phyloP scores from a whole-genome alignment of 30 jellyfish, hydroid and myxozoan species.

The Rhopilema esculentum region DNA sequence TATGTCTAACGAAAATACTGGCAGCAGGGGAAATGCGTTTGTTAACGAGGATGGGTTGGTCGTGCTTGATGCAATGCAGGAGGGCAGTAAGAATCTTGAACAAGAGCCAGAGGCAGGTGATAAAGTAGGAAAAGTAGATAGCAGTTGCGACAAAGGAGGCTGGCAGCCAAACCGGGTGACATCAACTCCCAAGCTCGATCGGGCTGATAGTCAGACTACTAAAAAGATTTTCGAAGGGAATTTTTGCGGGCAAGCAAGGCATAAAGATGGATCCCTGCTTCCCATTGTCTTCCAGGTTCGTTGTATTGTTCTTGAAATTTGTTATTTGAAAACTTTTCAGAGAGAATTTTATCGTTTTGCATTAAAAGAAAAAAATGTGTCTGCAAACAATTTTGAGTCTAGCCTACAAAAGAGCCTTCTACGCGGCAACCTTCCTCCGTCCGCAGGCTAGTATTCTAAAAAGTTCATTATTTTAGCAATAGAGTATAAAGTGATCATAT shows the following conservation, averaged over 20 bases:
- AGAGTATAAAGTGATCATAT: too few relatives aligned
- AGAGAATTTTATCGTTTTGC: too few relatives aligned
- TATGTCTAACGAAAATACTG: not conserved
- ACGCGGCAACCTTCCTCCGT: too few relatives aligned
- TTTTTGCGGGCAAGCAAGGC: constrained; percentile 87
- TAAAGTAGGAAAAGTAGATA: not conserved
- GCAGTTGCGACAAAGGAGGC: not conserved
- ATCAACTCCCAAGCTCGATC: constrained; percentile 61
- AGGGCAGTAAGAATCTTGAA: not conserved
- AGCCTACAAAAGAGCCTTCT: too few relatives aligned
- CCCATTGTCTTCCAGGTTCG: constrained; percentile 91
- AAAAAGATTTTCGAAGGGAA: constrained; percentile 76
- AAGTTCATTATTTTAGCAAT: too few relatives aligned
- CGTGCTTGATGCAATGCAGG: constrained; percentile 3
- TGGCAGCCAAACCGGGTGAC: constrained; percentile 44
- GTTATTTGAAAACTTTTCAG: not conserved
- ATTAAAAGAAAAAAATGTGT: too few relatives aligned
- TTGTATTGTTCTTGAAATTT: not conserved
- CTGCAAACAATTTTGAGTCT: too few relatives aligned
- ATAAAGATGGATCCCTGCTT: constrained; percentile 83
- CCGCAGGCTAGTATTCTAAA: too few relatives aligned
- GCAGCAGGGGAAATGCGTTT: constrained; percentile 43
- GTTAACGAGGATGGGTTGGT: constrained; percentile 54
- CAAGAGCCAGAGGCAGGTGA: not conserved
- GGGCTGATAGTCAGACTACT: constrained; percentile 40